Evolutionary conservation across 2,888 invertebrate genomes (phyloP), one percentile per base, ranked within the genome.

Genomic region (Ctena decussata): DNA sequence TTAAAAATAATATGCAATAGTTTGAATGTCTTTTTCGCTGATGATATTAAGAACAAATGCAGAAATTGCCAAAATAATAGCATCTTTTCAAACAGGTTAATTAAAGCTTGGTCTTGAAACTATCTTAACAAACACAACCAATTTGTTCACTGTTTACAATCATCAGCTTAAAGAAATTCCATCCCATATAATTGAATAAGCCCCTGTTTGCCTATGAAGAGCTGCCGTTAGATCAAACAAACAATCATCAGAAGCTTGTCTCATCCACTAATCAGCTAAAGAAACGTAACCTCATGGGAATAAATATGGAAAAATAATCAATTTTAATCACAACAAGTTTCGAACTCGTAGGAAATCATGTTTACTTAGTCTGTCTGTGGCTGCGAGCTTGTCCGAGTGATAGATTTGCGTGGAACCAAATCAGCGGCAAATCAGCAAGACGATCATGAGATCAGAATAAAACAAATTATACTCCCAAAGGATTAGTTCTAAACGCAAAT

Each of bases 131-230:
- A 84, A 89, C 90, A 90, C 80, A 80, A 82, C 76, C 87, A 90
- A 92, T 92, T 92, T 91, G 89, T 82, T 80, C 72, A 73, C 49
- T 92, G 87, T 91, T 92, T 86, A 91, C 91, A 77, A 72, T 82
- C 84, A 85, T 89, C 89, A 87, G 91, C 88, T 91, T 91, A 90
- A 91, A 90, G 91, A 91, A 91, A 93, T 91, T 91, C 90, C 92
- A 92, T 92, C 91, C 89, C 90, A 90, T 86, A 87, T 93, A 92
- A 93, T 92, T 92, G 92, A 92, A 93, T 92, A 90, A 92, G 87
- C 85, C 77, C 35, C 60, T 92, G 90, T 93, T 93, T 93, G 89
- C 90, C 89, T 89, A 89, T 86, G 84, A 82, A 82, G 84, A 88
- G 83, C 80, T 80, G 84, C 77, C 77, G 83, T 82, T 87, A 91